Evolutionary conservation across 2,888 invertebrate genomes (phyloP).

Genomic region (Lamellibrachia columna): DNA sequence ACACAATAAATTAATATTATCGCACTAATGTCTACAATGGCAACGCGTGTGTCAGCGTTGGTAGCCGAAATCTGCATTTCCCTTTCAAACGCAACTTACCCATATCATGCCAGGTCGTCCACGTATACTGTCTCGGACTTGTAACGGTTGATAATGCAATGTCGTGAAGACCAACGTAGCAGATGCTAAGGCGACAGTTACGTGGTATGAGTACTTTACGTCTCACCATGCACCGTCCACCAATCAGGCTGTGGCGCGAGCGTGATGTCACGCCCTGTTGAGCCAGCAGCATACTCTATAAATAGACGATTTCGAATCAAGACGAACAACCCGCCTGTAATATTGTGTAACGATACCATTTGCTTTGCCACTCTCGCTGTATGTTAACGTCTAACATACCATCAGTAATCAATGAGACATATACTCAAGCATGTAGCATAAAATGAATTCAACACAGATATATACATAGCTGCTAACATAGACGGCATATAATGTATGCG

Average conservation of each 20-base stretch:
- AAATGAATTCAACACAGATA: neutral
- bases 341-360: neutral
- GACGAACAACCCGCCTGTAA: neutral
- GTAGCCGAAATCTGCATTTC: neutral
- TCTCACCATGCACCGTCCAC: neutral
- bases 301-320: no score
- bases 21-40: neutral
- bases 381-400: neutral
- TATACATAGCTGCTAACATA: neutral
- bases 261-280: neutral
- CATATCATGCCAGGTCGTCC: constrained; percentile 6
- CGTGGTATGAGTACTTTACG: constrained; percentile 16
- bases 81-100: neutral
- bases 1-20: neutral
- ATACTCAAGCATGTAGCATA: neutral
- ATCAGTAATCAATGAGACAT: neutral
- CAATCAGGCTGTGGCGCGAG: neutral
- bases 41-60: neutral
- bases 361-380: neutral
- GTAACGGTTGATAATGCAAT: neutral
- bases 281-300: neutral
- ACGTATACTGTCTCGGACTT: neutral
- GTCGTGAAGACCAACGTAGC: neutral
- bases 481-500: neutral
- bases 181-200: constrained; percentile 16